Evolutionary conservation across 2,797 vertebrate genomes (phyloP), one percentile per base, ranked within the genome.

Genomic region (Apodemus agrarius): DNA sequence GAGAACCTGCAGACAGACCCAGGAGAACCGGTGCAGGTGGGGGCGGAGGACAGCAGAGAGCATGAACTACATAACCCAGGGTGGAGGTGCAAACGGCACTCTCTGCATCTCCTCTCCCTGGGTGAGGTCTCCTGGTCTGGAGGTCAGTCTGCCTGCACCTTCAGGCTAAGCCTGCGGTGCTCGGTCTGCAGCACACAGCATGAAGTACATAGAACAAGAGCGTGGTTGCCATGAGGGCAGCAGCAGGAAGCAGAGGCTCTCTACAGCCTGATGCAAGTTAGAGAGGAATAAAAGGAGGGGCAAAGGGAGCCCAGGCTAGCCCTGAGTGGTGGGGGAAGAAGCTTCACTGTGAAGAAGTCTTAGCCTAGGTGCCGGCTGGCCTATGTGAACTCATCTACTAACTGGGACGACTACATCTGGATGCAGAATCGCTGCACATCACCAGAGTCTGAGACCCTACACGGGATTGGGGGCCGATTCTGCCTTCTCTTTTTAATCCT

Each of bases 201-300:
- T 1, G 2, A 22, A 40, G 49, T 61, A 75, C 63, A 82, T 49
- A 78, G 83, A 96, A 95, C 54, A 93, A 54, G 84, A 90, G 89
- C 80, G 87, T 46, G 96, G 76, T 43, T 93, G 95, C 3, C 6
- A 49, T 0, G 13, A 80, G 87, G 31, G 37, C 5, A 22, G 59
- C 19, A 17, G 80, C 87, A 91, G 72, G 81, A 96, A 97, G 96
- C 93, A 95, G 84, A 96, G 90, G 72, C 94, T 76, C 95, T 95
- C 54, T 92, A 96, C 90, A 97, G 96, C 79, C 49, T 49, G 93
- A 97, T 31, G 69, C 97, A 63, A 72, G 65, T 93, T 74, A 85
- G 67, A 83, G 10, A 95, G n/a, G 49, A 90, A 88, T 57, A 22
- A 14, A 90, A 91, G 63, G 74, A 92, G 92, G n/a, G 54, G 31